These are phyloP conservation scores for Bursaphelenchus okinawaensis DNA, from an alignment of 2,888 invertebrate genomes.

Conservation along the genomic window DNA sequence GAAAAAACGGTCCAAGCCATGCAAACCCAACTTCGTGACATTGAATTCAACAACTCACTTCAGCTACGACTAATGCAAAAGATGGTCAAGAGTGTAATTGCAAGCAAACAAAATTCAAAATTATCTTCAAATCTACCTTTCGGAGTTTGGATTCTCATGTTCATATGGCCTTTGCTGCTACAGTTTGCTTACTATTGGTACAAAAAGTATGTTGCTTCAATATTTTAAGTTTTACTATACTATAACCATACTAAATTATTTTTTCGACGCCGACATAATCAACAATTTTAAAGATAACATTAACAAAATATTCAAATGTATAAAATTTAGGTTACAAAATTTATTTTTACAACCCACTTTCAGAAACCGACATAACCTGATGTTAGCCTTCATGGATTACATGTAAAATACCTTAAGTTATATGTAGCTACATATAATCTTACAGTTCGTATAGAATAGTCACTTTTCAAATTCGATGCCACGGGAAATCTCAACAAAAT, in stretches of 20 bases:
- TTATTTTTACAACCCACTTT: slow-evolving; percentile 2
- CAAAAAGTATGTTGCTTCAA: slow-evolving; percentile 16
- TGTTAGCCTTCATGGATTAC: slow-evolving; percentile 11
- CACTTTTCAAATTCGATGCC: too few species aligned
- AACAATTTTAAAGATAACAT: too few species aligned
- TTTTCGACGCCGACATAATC: too few species aligned
- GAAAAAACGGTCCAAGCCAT: slow-evolving; percentile 39
- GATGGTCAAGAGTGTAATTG: slow-evolving; percentile 18
- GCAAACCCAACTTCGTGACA: slow-evolving; percentile 35
- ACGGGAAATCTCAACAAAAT: too few species aligned
- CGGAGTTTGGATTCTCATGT: slow-evolving; percentile 16
- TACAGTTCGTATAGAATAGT: too few species aligned
- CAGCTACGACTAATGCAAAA: slow-evolving; percentile 39
- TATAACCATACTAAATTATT: neutral
- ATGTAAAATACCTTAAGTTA: slow-evolving; percentile 10
- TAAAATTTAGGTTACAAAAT: slow-evolving; percentile 1
- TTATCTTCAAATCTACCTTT: slow-evolving; percentile 11
- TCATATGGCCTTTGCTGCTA: slow-evolving; percentile 12
- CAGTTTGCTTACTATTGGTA: slow-evolving; percentile 16
- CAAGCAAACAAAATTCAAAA: neutral
- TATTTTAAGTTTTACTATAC: neutral
- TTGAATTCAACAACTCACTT: slow-evolving; percentile 37
- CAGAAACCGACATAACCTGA: slow-evolving; percentile 10
- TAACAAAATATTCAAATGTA: too few species aligned
- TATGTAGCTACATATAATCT: too few species aligned